A percentile compares a stretch with the other conserved stretches of the same genome.
phyloP scores from a whole-genome alignment of 2,797 vertebrate species.

The Hippoglossus hippoglossus region DNA sequence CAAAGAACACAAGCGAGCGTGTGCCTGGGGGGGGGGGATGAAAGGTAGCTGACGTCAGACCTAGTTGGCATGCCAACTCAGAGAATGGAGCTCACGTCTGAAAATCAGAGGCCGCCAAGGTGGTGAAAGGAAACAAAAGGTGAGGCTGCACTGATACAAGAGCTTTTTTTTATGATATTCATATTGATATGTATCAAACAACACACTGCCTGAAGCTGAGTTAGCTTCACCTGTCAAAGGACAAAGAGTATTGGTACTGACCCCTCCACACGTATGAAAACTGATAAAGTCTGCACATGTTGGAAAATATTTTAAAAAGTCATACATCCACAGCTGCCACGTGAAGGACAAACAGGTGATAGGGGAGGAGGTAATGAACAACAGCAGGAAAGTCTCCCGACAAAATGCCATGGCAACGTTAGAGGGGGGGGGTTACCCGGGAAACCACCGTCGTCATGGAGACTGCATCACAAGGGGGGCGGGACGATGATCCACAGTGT shows the following conservation, averaged over 20 bases:
- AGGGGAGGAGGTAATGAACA: slow-evolving; percentile 80
- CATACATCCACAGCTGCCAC: not conserved
- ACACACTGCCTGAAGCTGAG: not conserved
- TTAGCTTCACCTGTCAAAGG: not conserved
- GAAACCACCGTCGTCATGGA: slow-evolving; percentile 95
- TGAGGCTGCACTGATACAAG: not conserved
- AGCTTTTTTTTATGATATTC: slow-evolving; percentile 10
- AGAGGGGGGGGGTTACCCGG: slow-evolving; percentile 93
- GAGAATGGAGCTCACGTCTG: slow-evolving; percentile 44
- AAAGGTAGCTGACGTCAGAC: slow-evolving; percentile 68
- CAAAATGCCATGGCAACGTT: slow-evolving; percentile 91
- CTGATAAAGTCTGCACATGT: not conserved
- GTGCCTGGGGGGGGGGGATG: slow-evolving; percentile 27
- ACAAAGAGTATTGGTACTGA: not conserved
- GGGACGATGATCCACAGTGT: slow-evolving; percentile 59
- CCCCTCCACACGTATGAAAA: not conserved
- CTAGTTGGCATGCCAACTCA: slow-evolving; percentile 74
- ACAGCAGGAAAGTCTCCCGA: slow-evolving; percentile 86
- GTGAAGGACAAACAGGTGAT: slow-evolving; percentile 46
- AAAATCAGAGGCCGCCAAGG: slow-evolving; percentile 25
- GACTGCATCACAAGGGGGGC: slow-evolving; percentile 92
- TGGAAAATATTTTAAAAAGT: not conserved
- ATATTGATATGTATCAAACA: not conserved
- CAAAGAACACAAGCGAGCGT: slow-evolving; percentile 36
- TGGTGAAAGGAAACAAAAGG: slow-evolving; percentile 22